phyloP scores from a whole-genome alignment of 2,797 vertebrate genomes.

The Loris lydekkerianus region DNA sequence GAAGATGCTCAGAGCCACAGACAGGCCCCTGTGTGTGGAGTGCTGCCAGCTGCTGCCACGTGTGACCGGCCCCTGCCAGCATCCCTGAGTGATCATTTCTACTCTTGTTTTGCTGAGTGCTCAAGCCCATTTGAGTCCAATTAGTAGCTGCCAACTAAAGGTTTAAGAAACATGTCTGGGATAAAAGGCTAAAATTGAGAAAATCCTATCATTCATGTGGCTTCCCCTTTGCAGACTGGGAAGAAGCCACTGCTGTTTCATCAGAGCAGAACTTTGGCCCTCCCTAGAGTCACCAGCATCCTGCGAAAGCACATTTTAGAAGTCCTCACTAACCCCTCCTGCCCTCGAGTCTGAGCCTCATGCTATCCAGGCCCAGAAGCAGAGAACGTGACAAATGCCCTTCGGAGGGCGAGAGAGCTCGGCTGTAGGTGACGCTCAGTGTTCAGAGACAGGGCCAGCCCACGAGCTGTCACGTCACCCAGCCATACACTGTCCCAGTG shows the following conservation, averaged over 20 bases:
- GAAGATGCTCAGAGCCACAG: not conserved
- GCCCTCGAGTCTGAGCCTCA: not conserved
- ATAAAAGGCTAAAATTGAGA: not conserved
- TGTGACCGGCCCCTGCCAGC: not conserved
- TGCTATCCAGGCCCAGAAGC: not conserved
- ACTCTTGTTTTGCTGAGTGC: fast-evolving
- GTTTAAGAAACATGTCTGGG: not conserved
- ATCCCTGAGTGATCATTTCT: too few species aligned
- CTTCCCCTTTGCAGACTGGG: not conserved
- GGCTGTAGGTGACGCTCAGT: not conserved
- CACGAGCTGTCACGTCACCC: not conserved
- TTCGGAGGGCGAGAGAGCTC: not conserved
- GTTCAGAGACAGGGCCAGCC: not conserved
- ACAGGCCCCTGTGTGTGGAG: not conserved
- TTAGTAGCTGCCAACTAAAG: not conserved
- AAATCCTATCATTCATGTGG: not conserved
- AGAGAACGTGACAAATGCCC: too few species aligned
- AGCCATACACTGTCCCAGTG: not conserved
- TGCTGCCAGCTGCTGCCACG: not conserved
- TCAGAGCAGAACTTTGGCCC: not conserved
- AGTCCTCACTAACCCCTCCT: not conserved
- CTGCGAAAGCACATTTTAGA: not conserved
- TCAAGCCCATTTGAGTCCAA: not conserved
- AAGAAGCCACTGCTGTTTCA: not conserved
- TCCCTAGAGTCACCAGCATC: not conserved